phyloP scores from a whole-genome alignment of 1,140 invertebrate genomes.

The Drosophila sproati region DNA sequence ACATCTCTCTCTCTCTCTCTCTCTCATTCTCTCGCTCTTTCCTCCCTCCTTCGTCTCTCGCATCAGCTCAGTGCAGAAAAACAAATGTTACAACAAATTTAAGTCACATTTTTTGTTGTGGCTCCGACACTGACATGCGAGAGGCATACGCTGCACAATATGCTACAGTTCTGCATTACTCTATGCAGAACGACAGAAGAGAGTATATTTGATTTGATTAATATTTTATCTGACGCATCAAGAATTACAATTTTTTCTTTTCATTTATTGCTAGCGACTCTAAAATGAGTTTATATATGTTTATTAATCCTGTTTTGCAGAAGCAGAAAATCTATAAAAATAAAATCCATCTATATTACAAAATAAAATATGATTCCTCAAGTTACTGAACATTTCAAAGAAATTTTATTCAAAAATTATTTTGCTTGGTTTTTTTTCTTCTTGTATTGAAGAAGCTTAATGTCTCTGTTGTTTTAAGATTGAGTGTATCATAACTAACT shows the following conservation, averaged over 20 bases:
- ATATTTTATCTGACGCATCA: background rate
- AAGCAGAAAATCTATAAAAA: no score
- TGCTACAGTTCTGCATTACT: slow-evolving; percentile 32
- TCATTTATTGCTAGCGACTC: no score
- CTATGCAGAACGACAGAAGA: background rate
- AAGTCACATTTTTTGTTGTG: slow-evolving; percentile 61
- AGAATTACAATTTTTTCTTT: background rate
- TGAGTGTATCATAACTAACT: no score
- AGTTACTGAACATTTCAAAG: no score
- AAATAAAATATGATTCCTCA: no score
- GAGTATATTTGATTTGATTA: background rate
- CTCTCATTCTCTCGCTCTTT: background rate
- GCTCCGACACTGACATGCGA: slow-evolving; percentile 41
- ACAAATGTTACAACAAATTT: slow-evolving; percentile 67
- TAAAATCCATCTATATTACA: no score
- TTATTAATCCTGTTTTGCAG: background rate
- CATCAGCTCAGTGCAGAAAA: slow-evolving; percentile 20
- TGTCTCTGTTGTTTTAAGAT: no score
- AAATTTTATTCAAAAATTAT: no score
- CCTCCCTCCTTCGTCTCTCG: slow-evolving; percentile 3
- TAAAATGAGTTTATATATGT: background rate
- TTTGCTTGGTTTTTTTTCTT: no score
- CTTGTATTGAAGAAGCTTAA: no score
- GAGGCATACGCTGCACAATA: slow-evolving; percentile 50
- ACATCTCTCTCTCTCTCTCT: no score